phyloP scores from a whole-genome alignment of 2,113 vertebrate species.

The Chamaetylas fuelleborni region DNA sequence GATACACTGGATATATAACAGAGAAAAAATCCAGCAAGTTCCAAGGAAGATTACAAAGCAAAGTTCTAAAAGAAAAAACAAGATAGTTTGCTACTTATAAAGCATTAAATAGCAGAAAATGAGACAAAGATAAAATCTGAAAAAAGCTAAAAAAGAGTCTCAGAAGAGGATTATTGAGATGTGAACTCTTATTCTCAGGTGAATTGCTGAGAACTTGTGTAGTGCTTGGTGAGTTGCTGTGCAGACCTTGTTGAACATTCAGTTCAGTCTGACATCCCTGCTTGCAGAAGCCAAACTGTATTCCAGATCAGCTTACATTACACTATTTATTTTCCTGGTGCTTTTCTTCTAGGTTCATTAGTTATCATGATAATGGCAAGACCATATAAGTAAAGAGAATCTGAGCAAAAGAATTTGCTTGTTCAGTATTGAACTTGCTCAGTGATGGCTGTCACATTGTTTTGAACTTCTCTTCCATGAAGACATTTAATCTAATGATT shows the following conservation, averaged over 20 bases:
- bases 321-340: not conserved
- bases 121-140: not conserved
- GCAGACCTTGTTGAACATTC: not conserved
- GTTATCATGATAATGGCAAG: not conserved
- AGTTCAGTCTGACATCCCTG: not conserved
- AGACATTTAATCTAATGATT: not conserved
- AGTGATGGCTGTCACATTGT: not conserved
- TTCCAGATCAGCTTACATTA: not conserved
- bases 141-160: not conserved
- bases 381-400: not conserved
- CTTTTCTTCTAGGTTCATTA: not conserved
- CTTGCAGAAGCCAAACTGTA: not conserved
- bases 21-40: not conserved
- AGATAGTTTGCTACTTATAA: not conserved
- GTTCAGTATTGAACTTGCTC: not conserved
- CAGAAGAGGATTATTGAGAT: not conserved
- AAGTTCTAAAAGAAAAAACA: not conserved
- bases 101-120: not conserved
- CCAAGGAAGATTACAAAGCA: not conserved
- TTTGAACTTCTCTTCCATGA: conserved; percentile 6
- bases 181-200: not conserved
- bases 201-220: not conserved
- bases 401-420: not conserved
- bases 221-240: not conserved
- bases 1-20: not conserved